Percentiles rank a stretch among this genome's conserved stretches.
These are phyloP conservation scores for Xestia rhomboidea DNA, from an alignment of 2,888 invertebrate genomes.

Conservation along the genomic window DNA sequence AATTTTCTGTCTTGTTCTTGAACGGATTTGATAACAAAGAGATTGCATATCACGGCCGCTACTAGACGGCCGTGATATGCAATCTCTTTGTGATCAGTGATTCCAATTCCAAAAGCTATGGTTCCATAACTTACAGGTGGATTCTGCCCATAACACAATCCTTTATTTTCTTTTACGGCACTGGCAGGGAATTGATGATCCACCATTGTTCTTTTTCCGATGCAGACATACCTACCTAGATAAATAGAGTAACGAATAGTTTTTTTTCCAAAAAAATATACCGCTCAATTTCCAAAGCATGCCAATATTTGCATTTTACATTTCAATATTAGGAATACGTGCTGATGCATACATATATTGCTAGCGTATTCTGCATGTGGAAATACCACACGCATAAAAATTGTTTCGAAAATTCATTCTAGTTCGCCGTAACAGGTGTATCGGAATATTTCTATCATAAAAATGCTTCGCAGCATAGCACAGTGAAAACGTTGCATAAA, in stretches of 20 bases:
- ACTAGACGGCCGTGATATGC: too few relatives aligned
- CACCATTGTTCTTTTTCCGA: conserved; percentile 30
- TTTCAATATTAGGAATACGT: conserved; percentile 29
- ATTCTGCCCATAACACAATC: conserved; percentile 23
- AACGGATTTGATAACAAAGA: background rate
- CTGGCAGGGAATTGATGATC: conserved; percentile 34
- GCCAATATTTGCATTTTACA: conserved; percentile 10
- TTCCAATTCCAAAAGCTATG: conserved; percentile 1
- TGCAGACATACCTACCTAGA: background rate
- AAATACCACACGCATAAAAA: conserved; percentile 20
- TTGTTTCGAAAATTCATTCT: conserved; percentile 53
- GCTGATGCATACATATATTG: conserved; percentile 2
- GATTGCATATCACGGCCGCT: background rate
- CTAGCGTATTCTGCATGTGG: too few relatives aligned
- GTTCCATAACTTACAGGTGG: background rate
- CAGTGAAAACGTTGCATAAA: conserved; percentile 76
- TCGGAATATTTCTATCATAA: conserved; percentile 73
- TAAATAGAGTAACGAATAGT: background rate
- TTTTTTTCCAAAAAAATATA: conserved; percentile 6
- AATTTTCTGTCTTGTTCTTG: conserved; percentile 14
- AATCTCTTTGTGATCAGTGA: conserved; percentile 1
- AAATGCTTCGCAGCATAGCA: conserved; percentile 68
- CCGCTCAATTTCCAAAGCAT: background rate
- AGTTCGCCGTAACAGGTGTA: conserved; percentile 62
- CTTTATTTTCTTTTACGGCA: conserved; percentile 29